Conservation (phyloP, 35 echinoderm and acorn worm genomes). For the Acanthaster planci region DNA sequence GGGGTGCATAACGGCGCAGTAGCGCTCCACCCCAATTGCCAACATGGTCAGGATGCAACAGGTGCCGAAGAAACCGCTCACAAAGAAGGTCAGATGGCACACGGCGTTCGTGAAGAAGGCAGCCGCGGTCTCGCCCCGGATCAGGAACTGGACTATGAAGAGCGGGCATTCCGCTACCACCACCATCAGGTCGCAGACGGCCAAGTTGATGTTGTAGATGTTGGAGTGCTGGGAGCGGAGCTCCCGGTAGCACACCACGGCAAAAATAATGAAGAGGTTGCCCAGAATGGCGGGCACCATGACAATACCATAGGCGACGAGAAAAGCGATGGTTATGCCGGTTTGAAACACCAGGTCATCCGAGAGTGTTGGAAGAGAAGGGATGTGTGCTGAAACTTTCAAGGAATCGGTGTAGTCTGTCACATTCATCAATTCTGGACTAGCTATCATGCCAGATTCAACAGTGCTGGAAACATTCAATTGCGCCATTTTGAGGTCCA, state of each 20-base stretch:
- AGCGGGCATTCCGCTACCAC: constrained; percentile 66
- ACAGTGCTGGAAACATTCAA: not conserved
- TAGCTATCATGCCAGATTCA: not conserved
- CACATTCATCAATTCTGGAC: not conserved
- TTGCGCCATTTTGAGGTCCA: too few species aligned
- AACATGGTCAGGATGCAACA: constrained; percentile 73
- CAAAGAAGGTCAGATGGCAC: constrained; percentile 65
- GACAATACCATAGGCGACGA: constrained; percentile 42
- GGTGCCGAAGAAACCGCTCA: constrained; percentile 80
- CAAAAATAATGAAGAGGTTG: constrained; percentile 57
- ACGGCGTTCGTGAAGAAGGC: constrained; percentile 31
- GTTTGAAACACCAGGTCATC: constrained; percentile 53
- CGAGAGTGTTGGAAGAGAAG: not conserved
- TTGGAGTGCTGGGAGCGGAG: constrained; percentile 60
- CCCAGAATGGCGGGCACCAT: constrained; percentile 63
- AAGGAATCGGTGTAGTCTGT: not conserved
- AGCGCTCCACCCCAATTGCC: constrained; percentile 79
- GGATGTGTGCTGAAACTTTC: not conserved
- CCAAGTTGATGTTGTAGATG: constrained; percentile 76
- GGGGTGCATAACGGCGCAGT: constrained; percentile 75
- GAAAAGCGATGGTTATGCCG: constrained; percentile 28
- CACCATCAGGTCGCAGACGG: constrained; percentile 79
- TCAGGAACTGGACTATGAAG: constrained; percentile 64
- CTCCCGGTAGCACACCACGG: constrained; percentile 28
- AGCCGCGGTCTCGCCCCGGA: constrained; percentile 42